Evolutionary conservation across 2,888 invertebrate genomes (phyloP).

Genomic region (Galeopsomyia nigrocyanea): DNA sequence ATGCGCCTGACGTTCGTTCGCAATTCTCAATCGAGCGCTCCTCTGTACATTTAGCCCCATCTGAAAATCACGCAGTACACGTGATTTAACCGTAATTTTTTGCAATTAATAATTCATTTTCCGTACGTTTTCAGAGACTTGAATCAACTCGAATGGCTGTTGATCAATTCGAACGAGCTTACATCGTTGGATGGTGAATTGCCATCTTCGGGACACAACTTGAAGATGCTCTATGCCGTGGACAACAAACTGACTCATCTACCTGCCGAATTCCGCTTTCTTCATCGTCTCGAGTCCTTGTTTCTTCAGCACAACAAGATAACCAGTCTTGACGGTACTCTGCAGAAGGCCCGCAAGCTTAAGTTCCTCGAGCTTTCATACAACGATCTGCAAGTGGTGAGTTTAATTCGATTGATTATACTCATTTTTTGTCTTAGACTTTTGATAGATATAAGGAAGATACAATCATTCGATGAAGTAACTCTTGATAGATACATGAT

Average conservation of each 20-base stretch:
- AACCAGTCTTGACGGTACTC: conserved; percentile 78
- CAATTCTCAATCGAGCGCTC: not conserved
- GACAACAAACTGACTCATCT: conserved; percentile 80
- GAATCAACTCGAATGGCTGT: conserved; percentile 81
- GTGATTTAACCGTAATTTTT: too few species aligned
- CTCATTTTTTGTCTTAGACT: not conserved
- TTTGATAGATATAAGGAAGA: too few species aligned
- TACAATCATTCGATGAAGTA: too few species aligned
- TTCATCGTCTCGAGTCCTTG: conserved; percentile 78
- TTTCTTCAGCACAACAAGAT: conserved; percentile 82
- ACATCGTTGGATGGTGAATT: conserved; percentile 82
- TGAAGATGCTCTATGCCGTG: conserved; percentile 80
- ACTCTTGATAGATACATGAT: too few species aligned
- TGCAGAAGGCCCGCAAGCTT: conserved; percentile 78
- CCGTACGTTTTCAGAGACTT: conserved; percentile 70
- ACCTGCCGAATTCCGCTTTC: conserved; percentile 79
- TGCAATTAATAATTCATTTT: not conserved
- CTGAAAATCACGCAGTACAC: too few species aligned
- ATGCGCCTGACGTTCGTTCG: conserved; percentile 20
- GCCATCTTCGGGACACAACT: conserved; percentile 77
- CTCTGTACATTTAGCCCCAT: not conserved
- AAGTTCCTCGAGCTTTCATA: conserved; percentile 78
- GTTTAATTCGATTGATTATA: conserved; percentile 50
- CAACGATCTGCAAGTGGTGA: conserved; percentile 81
- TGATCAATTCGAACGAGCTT: conserved; percentile 83